These are phyloP conservation scores for Tinea pellionella DNA, from an alignment of 2,888 invertebrate genomes.

Conservation along the genomic window DNA sequence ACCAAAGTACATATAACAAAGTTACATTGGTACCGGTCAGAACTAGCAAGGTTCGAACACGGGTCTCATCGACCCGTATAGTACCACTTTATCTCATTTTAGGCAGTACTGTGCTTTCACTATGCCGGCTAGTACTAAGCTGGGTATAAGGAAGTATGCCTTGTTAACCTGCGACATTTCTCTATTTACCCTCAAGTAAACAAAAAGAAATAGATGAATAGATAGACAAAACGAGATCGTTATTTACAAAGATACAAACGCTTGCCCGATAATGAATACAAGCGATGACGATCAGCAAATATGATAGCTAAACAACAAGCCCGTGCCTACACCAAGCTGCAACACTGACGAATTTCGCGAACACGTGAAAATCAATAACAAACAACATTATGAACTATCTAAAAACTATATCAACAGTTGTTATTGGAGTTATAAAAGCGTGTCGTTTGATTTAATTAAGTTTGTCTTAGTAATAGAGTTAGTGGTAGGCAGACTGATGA, in stretches of 20 bases:
- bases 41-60: too few relatives aligned
- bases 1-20: too few relatives aligned
- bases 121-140: too few relatives aligned
- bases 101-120: too few relatives aligned
- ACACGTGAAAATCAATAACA: neutral
- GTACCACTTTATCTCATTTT: too few relatives aligned
- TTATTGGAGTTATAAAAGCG: neutral
- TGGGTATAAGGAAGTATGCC: too few relatives aligned
- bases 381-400: neutral
- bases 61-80: too few relatives aligned
- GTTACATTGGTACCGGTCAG: too few relatives aligned
- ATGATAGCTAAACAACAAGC: neutral
- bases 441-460: neutral
- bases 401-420: neutral
- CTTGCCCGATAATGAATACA: neutral
- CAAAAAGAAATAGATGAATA: neutral
- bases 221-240: neutral
- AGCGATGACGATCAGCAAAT: neutral
- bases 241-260: neutral
- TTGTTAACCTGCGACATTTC: too few relatives aligned
- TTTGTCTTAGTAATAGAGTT: too few relatives aligned
- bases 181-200: too few relatives aligned
- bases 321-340: neutral
- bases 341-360: constrained; percentile 1
- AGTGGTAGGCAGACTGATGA: too few relatives aligned